These are phyloP conservation scores for Mystacornis crossleyi DNA, from an alignment of 2,113 vertebrate genomes.

Conservation along the genomic window DNA sequence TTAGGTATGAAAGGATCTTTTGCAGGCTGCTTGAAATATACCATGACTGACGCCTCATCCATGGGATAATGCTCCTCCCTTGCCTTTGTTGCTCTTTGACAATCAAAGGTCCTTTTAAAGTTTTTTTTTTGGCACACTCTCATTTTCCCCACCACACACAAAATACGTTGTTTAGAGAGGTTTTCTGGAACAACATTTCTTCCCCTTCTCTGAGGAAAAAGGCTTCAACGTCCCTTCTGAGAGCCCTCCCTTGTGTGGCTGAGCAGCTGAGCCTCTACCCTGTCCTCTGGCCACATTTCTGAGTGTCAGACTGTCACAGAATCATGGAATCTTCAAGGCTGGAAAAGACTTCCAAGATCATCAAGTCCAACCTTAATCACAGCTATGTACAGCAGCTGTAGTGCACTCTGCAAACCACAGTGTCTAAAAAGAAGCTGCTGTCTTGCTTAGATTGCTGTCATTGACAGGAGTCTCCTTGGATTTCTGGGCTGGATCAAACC, in stretches of 20 bases:
- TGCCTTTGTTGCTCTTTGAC: not conserved
- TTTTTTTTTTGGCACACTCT: not conserved
- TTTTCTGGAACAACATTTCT: not conserved
- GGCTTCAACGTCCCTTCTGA: not conserved
- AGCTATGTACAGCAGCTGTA: not conserved
- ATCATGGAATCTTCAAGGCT: not conserved
- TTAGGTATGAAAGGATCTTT: slow-evolving; percentile 59
- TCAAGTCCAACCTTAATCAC: not conserved
- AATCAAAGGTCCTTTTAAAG: slow-evolving; percentile 34
- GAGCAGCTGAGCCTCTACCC: not conserved
- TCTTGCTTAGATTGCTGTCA: not conserved
- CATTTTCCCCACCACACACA: not conserved
- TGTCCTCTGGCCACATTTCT: not conserved
- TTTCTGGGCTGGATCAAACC: not conserved
- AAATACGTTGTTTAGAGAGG: not conserved
- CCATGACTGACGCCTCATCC: not conserved
- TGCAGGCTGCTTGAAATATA: slow-evolving; percentile 38
- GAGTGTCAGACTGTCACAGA: not conserved
- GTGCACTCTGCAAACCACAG: not conserved
- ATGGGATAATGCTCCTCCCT: not conserved
- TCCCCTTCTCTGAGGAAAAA: not conserved
- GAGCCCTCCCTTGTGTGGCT: not conserved
- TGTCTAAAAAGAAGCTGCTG: not conserved
- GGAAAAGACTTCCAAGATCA: not conserved
- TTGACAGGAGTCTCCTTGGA: not conserved